A percentile compares a stretch with the other conserved stretches of the same genome.
These are phyloP conservation scores for Archegozetes longisetosus DNA, from an alignment of 1,140 invertebrate species.

Conservation along the genomic window DNA sequence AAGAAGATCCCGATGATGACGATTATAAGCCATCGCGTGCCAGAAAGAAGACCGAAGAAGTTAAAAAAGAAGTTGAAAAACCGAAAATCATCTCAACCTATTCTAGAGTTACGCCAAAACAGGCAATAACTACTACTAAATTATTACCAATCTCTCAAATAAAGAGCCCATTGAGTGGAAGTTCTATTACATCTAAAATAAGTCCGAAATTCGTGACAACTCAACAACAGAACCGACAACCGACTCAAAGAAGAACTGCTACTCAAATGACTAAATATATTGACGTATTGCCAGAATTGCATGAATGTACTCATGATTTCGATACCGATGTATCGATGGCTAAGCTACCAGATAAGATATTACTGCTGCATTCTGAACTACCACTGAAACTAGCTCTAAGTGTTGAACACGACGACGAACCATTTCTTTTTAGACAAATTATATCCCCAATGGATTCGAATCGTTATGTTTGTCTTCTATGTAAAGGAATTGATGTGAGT, in stretches of 20 bases:
- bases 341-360: slow-evolving; percentile 23
- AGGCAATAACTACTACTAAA: not conserved
- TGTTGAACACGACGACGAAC: slow-evolving; percentile 18
- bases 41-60: not conserved
- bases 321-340: slow-evolving; percentile 17
- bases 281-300: slow-evolving; percentile 14
- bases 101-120: not conserved
- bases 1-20: not conserved
- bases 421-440: slow-evolving; percentile 23
- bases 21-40: slow-evolving; percentile 2
- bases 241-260: not conserved
- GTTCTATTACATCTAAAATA: not conserved
- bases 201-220: slow-evolving; percentile 11
- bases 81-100: not conserved
- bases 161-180: not conserved
- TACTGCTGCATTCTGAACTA: slow-evolving; percentile 24
- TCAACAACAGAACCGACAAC: not conserved
- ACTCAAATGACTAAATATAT: slow-evolving; percentile 12
- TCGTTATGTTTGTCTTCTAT: slow-evolving; percentile 22
- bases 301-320: slow-evolving; percentile 20
- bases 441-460: slow-evolving; percentile 21
- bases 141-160: not conserved
- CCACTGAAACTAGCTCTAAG: slow-evolving; percentile 21
- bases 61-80: not conserved
- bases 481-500: slow-evolving; percentile 17